Conservation (phyloP, 2,888 invertebrate species). For the Panopea generosa region DNA sequence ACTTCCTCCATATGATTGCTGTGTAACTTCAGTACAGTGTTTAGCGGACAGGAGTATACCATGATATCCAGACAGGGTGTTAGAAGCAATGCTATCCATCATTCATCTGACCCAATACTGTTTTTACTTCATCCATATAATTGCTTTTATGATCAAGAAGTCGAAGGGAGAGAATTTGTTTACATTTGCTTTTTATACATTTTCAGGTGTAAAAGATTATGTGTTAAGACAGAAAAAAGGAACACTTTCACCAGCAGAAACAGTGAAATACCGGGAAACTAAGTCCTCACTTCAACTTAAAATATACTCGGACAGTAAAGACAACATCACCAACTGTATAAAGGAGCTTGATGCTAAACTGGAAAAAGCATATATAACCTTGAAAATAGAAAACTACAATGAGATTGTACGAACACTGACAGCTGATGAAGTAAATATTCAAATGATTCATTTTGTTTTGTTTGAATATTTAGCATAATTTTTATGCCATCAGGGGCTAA, state of each 20-base stretch:
- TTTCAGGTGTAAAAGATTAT: neutral
- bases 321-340: constrained; percentile 45
- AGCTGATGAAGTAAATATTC: constrained; percentile 36
- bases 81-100: too few relatives aligned
- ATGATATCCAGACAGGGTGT: too few relatives aligned
- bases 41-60: too few relatives aligned
- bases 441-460: neutral
- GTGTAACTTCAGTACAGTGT: too few relatives aligned
- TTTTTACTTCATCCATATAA: too few relatives aligned
- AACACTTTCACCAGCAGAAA: neutral
- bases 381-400: constrained; percentile 27
- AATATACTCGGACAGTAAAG: constrained; percentile 48
- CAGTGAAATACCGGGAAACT: neutral
- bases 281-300: constrained; percentile 31
- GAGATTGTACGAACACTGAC: constrained; percentile 29
- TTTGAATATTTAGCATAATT: too few relatives aligned
- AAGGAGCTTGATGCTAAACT: constrained; percentile 34
- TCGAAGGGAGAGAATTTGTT: too few relatives aligned
- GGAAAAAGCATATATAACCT: constrained; percentile 30
- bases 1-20: too few relatives aligned
- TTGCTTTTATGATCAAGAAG: too few relatives aligned
- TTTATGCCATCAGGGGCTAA: too few relatives aligned
- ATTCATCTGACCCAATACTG: too few relatives aligned
- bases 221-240: neutral
- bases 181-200: too few relatives aligned